Base-by-base conservation (phyloP, 2,888 invertebrate genomes). In the Drosophila meridionalis region DNA sequence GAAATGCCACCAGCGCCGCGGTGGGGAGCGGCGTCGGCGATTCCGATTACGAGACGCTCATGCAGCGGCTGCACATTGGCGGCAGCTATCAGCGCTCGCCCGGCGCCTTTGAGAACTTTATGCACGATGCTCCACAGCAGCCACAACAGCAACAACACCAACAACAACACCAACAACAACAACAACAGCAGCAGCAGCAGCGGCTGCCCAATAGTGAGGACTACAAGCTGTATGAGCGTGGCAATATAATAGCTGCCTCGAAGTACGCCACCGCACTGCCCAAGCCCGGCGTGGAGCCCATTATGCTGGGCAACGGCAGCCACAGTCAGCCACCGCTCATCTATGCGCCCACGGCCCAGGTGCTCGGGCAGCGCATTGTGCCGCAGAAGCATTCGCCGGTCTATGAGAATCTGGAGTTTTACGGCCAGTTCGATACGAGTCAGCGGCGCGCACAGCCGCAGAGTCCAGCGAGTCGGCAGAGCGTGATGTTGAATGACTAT, bases 391-490 rank as follows among this genome's bases (percentile, higher is more conserved):
- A 90, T 38, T 93, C 93, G 8, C 95, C 96, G 0, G 95, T 97
- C 34, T 97, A 97, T 91, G 97, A 97, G 92, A 97, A 97, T 92
- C 94, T 97, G 62, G 97, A 97, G 80, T 97, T 96, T 91, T 97
- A 96, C 93, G 95, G 95, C 64, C 90, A 91, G 42, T 93, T 93
- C 60, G 93, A 68, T 52, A 93, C 76, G 75, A 93, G 75, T 28
- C 91, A 91, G 64, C 95, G 96, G 76, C 96, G 96, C 92, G 97
- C 97, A 9, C 97, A 97, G 91, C 97, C 97, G 0, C 97, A 97
- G 93, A 90, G 90, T 73, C 87, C 90, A n/a, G 90, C 82, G 26
- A 90, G 83, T 57, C 52, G 87, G 6, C 88, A 82, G 64, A 78
- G 85, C 20, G 74, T 93, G 91, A 91, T 94, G 93, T 70, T 89